Evolutionary conservation across 2,888 invertebrate genomes (phyloP), one percentile per base, ranked within the genome.

Genomic region (Arge pagana): DNA sequence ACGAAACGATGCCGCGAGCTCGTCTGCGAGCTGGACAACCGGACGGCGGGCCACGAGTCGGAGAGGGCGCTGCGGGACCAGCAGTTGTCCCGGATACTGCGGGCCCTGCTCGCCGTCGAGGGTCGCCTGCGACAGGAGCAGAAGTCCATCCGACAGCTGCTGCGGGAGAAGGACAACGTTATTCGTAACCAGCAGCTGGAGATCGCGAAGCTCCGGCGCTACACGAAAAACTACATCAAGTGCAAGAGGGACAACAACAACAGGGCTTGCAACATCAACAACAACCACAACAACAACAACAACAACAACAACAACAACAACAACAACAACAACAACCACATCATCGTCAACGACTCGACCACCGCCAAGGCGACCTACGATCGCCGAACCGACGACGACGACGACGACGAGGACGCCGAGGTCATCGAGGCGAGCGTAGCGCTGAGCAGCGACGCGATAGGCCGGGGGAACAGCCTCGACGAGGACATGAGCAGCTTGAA

Each of bases 71-170:
- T 87, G 4, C 80, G 87, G 31, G 87, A 89, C 73, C 84, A 85
- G 67, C 89, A 89, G 67, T 80, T 89, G 19, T 84, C 87, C 3
- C 80, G 85, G 57, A 86, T 90, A 21, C 78, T 89, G 5, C 80
- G 87, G 39, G 87, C 88, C 3, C 77, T 90, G 51, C 81, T 89
- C 31, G 82, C 87, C 31, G 82, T 89, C 42, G 89, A 90, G 72
- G 86, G 88, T 6, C 80, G 88, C 6, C 78, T 90, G 18, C 82
- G 84, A 40, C 84, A 86, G 68, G 89, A 90, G 71, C 88, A 89
- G 68, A 85, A 86, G 62, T 83, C 83, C 63, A 87, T 90, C 59
- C 82, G 83, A 53, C 82, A 84, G 50, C 82, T 86, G 42, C 79
- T 89, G 13, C 81, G 82, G 54, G 87, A 88, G 67, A 87, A 88